Base-by-base conservation (phyloP, 2,888 invertebrate genomes). In the Cepaea hortensis region DNA sequence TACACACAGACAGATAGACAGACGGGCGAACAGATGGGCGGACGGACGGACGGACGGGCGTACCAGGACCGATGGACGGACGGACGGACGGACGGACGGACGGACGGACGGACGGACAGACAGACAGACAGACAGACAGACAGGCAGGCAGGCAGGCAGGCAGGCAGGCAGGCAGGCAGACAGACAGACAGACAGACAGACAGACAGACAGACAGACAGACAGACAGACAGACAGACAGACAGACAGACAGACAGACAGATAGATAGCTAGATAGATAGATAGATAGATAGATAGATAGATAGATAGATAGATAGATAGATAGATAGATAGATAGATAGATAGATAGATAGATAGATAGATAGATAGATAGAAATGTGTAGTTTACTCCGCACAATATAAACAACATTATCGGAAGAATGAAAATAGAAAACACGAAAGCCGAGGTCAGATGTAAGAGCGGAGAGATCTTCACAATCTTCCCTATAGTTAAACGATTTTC, bases 171-270 rank as follows among this genome's bases (percentile, higher is more conserved):
- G 77, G n/a, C n/a, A 77, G 77, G n/a, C n/a, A 77, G 77, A 55
- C n/a, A 77, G 77, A 55, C n/a, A 77, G 85, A 81, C n/a, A 85
- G 81, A 81, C 48, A 85, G 81, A 81, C n/a, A 82, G 82, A 72
- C n/a, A 82, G 81, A 85, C n/a, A 85, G 81, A 85, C n/a, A 82
- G 82, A 82, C n/a, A 82, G 80, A 80, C 13, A 75, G 75, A 75
- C 11, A 75, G 75, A 75, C 48, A 75, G 75, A 75, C 48, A 75
- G 75, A 75, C 48, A 75, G 23, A 72, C 0, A 23, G 23, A 72
- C 1, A 20, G 75, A 46, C 1, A 75, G 75, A 75, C 1, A 72
- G 20, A 75, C 1, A 75, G 48, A 75, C 2, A 75, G 75, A 48
- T 9, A 75, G 46, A 48, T 20, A 61, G 77, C n/a, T 50, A 61